Conservation (phyloP, 1,140 invertebrate species). For the Zaprionus kolodkinae region DNA sequence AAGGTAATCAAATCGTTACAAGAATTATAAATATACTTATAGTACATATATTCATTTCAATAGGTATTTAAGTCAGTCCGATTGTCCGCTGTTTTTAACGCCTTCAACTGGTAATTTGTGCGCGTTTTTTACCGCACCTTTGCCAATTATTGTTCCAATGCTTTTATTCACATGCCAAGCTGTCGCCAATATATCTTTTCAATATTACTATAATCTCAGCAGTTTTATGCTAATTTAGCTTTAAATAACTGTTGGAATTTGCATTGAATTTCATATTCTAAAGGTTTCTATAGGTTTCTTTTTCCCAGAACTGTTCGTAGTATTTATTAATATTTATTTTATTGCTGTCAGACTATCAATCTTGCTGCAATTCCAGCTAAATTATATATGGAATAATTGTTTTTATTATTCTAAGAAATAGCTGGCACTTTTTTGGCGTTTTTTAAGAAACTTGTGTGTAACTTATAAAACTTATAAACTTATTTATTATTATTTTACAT, state of each 20-base stretch:
- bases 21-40: constrained; percentile 53
- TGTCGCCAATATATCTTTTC: background rate
- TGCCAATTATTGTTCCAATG: background rate
- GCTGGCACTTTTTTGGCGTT: background rate
- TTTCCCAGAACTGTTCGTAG: constrained; percentile 8
- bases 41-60: constrained; percentile 20
- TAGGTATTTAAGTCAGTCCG: constrained; percentile 49
- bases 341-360: background rate
- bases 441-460: background rate
- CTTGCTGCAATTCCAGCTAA: constrained; percentile 6
- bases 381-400: background rate
- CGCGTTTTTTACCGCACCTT: constrained; percentile 40
- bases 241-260: constrained; percentile 15
- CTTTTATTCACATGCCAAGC: constrained; percentile 2
- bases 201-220: background rate
- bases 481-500: too few species aligned
- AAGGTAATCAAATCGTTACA: constrained; percentile 76
- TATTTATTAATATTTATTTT: background rate
- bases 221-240: constrained; percentile 10
- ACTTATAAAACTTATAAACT: too few species aligned
- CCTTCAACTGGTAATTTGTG: constrained; percentile 20
- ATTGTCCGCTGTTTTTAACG: constrained; percentile 49
- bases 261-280: constrained; percentile 13
- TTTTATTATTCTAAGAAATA: background rate
- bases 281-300: background rate